These are phyloP conservation scores for Eurois occulta DNA, from an alignment of 2,888 invertebrate species.

Conservation along the genomic window DNA sequence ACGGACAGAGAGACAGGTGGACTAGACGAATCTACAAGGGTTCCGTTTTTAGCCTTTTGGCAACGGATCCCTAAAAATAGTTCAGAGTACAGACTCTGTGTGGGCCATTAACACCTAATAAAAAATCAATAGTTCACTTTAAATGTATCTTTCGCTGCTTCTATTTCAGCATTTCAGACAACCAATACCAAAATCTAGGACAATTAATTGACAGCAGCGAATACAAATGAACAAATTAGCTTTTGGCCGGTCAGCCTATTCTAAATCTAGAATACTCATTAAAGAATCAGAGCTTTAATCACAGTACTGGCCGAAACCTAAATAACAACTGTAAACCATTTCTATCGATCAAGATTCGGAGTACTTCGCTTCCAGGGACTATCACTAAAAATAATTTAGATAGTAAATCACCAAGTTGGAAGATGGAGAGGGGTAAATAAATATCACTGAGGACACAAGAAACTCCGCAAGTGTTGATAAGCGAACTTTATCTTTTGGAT, in stretches of 20 bases:
- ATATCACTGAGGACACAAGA: slow-evolving; percentile 31
- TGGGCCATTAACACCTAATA: background rate
- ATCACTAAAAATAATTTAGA: slow-evolving; percentile 48
- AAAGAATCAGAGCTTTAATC: slow-evolving; percentile 16
- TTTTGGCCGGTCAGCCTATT: background rate
- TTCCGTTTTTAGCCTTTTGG: too few relatives aligned
- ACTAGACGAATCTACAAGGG: too few relatives aligned
- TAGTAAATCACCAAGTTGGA: slow-evolving; percentile 43
- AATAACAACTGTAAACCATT: slow-evolving; percentile 21
- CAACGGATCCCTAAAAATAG: background rate
- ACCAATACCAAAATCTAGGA: too few relatives aligned
- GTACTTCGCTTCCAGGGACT: slow-evolving; percentile 18
- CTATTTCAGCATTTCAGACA: background rate
- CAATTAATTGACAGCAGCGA: background rate
- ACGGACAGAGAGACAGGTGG: background rate
- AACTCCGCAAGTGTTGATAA: slow-evolving; percentile 25
- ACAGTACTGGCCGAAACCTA: background rate
- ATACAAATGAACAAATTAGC: background rate
- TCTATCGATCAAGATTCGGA: slow-evolving; percentile 26
- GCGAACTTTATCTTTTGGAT: background rate
- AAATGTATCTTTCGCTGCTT: background rate
- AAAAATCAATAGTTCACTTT: background rate
- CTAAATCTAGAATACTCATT: slow-evolving; percentile 23
- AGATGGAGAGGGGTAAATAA: slow-evolving; percentile 29
- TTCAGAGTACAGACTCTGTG: background rate